A percentile compares a stretch with the other conserved stretches of the same genome.
These are phyloP conservation scores for Neoaliturus tenellus DNA, from an alignment of 2,888 invertebrate species.

Conservation along the genomic window DNA sequence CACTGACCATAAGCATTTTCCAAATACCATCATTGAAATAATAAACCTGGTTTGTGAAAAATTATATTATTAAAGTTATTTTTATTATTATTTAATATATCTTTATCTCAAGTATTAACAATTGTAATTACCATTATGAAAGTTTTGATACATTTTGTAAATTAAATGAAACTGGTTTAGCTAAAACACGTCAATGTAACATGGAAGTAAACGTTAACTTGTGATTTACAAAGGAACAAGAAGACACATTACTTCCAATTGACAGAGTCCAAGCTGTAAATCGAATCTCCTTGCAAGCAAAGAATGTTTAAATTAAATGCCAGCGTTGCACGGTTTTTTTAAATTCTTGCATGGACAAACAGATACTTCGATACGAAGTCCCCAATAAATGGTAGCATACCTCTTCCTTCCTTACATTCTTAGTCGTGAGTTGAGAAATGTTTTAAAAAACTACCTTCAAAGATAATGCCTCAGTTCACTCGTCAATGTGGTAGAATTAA, in stretches of 20 bases:
- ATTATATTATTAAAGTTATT: too few relatives aligned
- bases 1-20: too few relatives aligned
- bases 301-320: slow-evolving; percentile 48
- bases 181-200: neutral
- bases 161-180: neutral
- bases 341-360: slow-evolving; percentile 24
- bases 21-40: too few relatives aligned
- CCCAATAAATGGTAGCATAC: slow-evolving; percentile 39
- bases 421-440: neutral
- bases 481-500: too few relatives aligned
- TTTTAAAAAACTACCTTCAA: neutral
- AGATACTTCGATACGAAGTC: slow-evolving; percentile 18
- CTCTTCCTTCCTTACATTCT: neutral
- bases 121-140: too few relatives aligned
- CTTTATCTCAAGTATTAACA: too few relatives aligned
- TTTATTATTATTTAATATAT: too few relatives aligned
- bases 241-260: slow-evolving; percentile 51
- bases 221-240: slow-evolving; percentile 29
- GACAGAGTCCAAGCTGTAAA: slow-evolving; percentile 31
- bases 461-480: neutral
- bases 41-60: too few relatives aligned
- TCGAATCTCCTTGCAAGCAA: slow-evolving; percentile 26
- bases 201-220: neutral
- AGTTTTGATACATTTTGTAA: too few relatives aligned
- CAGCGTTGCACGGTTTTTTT: slow-evolving; percentile 8